Evolutionary conservation across 2,113 vertebrate genomes (phyloP), one percentile per base, ranked within the genome.

Genomic region (Clupea harengus): DNA sequence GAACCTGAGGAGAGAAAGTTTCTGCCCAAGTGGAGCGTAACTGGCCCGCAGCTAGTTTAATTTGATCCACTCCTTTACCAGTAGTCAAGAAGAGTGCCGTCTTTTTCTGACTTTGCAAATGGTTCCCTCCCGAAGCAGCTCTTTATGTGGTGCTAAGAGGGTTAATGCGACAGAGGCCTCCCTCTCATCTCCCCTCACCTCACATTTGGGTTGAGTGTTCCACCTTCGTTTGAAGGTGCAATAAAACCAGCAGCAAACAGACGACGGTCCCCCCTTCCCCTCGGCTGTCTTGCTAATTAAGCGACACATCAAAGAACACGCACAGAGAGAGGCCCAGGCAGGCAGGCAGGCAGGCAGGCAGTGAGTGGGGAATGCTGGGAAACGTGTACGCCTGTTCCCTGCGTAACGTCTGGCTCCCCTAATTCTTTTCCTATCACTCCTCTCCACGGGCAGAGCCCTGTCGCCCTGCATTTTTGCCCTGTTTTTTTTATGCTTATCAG

Each of bases 251-350:
- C 87, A 87, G 88, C 91, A 89, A 91, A 90, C 90, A 89, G 89
- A 90, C 72, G 91, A 84, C 84, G n/a, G 75, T 83, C 67, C 89
- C 85, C 84, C 83, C 78, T 64, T 28, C 45, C 72, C 67, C 47
- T 84, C 87, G 89, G 91, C 91, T 94, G 90, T 89, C 81, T 85
- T 89, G 85, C 85, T 92, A 93, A 93, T 94, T 92, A 91, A 90
- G 72, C 85, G 86, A 83, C 87, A 90, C 85, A 90, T 91, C 88
- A 93, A 90, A 92, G 86, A 57, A 84, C 82, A 85, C 57, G 82
- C 82, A 84, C 75, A 72, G n/a, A 32, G 64, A 84, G n/a, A 72
- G 64, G 11, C 81, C 84, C 75, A 82, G 47, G 87, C 84, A 85
- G 39, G 25, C 49, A 81, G 45, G 64, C 88, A 83, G 82, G 84